These are phyloP conservation scores for Dendrolimus punctatus DNA, from an alignment of 1,140 invertebrate species.

Conservation along the genomic window DNA sequence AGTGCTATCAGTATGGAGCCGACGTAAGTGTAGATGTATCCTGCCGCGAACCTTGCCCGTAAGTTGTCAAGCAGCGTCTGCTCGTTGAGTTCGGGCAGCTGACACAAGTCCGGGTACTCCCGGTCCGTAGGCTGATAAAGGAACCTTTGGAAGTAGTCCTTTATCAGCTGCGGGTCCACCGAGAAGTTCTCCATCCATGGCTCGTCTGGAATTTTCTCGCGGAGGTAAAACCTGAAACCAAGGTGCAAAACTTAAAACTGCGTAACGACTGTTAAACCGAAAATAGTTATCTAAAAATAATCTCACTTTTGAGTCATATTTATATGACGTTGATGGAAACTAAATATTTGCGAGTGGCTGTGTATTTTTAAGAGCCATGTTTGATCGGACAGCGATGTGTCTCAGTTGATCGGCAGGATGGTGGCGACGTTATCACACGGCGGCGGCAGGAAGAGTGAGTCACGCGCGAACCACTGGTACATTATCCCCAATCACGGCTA, in stretches of 20 bases:
- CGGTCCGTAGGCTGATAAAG: slow-evolving; percentile 91
- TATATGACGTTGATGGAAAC: slow-evolving; percentile 17
- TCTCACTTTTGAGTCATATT: slow-evolving; percentile 51
- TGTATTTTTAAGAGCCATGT: slow-evolving; percentile 36
- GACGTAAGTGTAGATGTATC: slow-evolving; percentile 97
- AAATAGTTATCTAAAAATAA: slow-evolving; percentile 18
- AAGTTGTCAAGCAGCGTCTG: slow-evolving; percentile 94
- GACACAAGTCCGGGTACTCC: slow-evolving; percentile 96
- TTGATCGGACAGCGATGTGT: slow-evolving; percentile 34
- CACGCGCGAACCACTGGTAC: slow-evolving; percentile 33
- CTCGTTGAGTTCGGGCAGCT: slow-evolving; percentile 95
- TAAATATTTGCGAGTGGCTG: slow-evolving; percentile 30
- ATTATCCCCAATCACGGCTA: slow-evolving; percentile 48
- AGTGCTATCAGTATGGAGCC: slow-evolving; percentile 96
- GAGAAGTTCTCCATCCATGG: slow-evolving; percentile 89
- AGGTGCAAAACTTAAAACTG: slow-evolving; percentile 14
- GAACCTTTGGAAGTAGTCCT: slow-evolving; percentile 93
- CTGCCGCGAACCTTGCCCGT: slow-evolving; percentile 88
- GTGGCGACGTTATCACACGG: slow-evolving; percentile 49
- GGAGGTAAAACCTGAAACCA: slow-evolving; percentile 82
- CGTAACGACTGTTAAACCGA: slow-evolving; percentile 1
- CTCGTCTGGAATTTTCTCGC: slow-evolving; percentile 85
- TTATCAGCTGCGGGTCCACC: slow-evolving; percentile 91
- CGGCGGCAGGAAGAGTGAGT: slow-evolving; percentile 60
- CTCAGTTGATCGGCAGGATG: slow-evolving; percentile 63